Evolutionary conservation across 2,797 vertebrate genomes (phyloP).

Genomic region (Neosilurus hyrtlii): DNA sequence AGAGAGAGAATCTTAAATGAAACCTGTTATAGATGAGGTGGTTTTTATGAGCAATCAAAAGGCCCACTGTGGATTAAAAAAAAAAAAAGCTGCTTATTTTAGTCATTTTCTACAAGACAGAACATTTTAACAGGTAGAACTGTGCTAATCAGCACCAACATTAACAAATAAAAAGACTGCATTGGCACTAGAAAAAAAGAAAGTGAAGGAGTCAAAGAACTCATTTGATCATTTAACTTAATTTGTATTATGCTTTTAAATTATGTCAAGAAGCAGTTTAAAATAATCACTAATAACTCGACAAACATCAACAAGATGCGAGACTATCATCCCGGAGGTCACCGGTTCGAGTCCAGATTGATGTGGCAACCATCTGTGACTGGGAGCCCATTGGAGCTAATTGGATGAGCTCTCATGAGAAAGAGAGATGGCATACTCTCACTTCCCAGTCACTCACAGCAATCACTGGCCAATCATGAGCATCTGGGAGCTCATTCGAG

Average conservation of each 20-base stretch:
- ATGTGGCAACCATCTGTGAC: too few species aligned
- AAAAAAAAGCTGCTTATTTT: not conserved
- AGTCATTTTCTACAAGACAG: not conserved
- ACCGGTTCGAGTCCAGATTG: too few species aligned
- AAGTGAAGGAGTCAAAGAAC: not conserved
- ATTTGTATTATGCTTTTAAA: not conserved
- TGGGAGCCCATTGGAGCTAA: too few species aligned
- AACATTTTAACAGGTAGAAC: not conserved
- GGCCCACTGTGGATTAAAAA: not conserved
- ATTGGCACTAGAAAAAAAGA: not conserved
- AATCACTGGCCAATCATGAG: too few species aligned
- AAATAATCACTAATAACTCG: too few species aligned
- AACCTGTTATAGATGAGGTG: not conserved
- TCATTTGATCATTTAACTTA: not conserved
- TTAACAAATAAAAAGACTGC: not conserved
- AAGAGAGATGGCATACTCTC: too few species aligned
- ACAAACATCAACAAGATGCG: too few species aligned
- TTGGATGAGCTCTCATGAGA: too few species aligned
- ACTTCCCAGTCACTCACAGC: too few species aligned
- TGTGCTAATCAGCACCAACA: not conserved
- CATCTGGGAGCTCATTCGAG: too few species aligned
- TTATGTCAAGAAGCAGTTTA: too few species aligned
- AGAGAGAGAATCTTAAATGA: not conserved
- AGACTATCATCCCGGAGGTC: too few species aligned
- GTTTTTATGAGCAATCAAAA: not conserved